phyloP scores from a whole-genome alignment of 2,113 vertebrate genomes.

The Laticauda colubrina region DNA sequence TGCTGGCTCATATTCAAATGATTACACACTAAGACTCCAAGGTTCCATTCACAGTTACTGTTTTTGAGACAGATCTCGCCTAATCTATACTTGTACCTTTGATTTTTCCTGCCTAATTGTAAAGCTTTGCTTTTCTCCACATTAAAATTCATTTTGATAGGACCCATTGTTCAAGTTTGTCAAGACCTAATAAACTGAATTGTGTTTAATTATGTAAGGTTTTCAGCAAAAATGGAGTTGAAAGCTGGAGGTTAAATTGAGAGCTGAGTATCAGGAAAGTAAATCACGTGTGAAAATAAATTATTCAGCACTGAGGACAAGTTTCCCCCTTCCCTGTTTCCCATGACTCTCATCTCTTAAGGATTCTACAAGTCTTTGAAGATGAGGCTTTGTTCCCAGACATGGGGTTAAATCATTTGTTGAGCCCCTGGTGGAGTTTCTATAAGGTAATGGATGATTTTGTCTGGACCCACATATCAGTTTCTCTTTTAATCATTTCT shows the following conservation, averaged over 20 bases:
- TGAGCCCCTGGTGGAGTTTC: not conserved
- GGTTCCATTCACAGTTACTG: no score
- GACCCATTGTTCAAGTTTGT: no score
- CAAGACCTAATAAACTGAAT: not conserved
- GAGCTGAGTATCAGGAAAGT: not conserved
- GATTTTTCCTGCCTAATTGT: no score
- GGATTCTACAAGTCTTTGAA: not conserved
- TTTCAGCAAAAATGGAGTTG: not conserved
- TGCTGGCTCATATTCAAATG: no score
- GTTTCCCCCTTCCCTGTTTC: not conserved
- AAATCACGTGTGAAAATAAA: not conserved
- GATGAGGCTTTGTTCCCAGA: not conserved
- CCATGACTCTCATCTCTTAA: not conserved
- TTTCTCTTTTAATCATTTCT: not conserved
- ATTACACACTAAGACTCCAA: no score
- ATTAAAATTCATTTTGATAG: no score
- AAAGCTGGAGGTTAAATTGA: not conserved
- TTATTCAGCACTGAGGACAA: not conserved
- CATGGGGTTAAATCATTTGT: not conserved
- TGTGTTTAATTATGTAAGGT: not conserved
- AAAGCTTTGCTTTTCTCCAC: no score
- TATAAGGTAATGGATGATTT: not conserved
- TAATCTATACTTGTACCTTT: no score
- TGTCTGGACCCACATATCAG: not conserved
- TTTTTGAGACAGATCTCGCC: no score